Evolutionary conservation across 2,888 invertebrate species (phyloP).

Genomic region (Frankliniella intonsa): DNA sequence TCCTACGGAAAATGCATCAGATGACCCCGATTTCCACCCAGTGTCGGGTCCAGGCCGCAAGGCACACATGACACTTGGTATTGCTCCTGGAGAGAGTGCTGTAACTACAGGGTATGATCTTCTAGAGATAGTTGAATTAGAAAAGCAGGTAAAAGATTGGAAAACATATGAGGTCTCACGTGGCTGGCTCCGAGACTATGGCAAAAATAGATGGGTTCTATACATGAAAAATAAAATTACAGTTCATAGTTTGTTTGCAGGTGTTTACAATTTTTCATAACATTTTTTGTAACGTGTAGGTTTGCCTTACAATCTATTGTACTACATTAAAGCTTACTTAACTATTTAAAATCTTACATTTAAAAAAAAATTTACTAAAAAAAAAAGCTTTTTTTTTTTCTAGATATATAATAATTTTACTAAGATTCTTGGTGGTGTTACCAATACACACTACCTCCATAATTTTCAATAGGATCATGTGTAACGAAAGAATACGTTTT

Average conservation of each 20-base stretch:
- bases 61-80: constrained; percentile 42
- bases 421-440: no score
- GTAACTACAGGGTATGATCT: constrained; percentile 41
- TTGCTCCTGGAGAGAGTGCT: constrained; percentile 40
- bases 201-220: constrained; percentile 40
- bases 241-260: constrained; percentile 34
- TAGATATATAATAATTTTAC: neutral
- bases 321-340: neutral
- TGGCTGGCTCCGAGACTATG: constrained; percentile 40
- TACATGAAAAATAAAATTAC: constrained; percentile 38
- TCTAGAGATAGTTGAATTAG: constrained; percentile 39
- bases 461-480: neutral
- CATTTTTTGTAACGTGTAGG: neutral
- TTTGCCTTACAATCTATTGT: no score
- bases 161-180: constrained; percentile 37
- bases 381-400: neutral
- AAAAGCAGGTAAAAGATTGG: constrained; percentile 33
- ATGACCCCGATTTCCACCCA: constrained; percentile 32
- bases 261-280: constrained; percentile 28
- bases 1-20: neutral
- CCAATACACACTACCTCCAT: no score
- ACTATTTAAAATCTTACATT: neutral
- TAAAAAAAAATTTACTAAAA: neutral
- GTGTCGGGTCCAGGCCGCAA: constrained; percentile 35
- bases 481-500: no score